phyloP scores from a whole-genome alignment of 1,140 invertebrate genomes.

The Neomicropteryx cornuta region DNA sequence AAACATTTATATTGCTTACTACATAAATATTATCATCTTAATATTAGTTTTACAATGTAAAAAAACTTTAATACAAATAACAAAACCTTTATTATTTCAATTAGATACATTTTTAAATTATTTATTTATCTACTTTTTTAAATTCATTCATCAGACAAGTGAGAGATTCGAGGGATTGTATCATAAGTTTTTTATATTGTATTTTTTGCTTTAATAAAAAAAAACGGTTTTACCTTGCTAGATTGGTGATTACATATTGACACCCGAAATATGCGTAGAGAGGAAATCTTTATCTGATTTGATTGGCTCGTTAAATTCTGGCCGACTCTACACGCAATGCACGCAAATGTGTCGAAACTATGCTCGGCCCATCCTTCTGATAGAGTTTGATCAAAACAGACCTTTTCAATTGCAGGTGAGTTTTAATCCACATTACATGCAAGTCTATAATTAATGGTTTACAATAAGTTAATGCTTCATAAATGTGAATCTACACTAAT shows the following conservation, averaged over 20 bases:
- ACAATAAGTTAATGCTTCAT: no score
- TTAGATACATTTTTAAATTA: no score
- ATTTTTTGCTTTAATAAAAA: not conserved
- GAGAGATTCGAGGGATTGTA: no score
- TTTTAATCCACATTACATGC: no score
- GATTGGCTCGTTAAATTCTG: constrained; percentile 90
- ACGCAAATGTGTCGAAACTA: constrained; percentile 84
- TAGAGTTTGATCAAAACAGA: constrained; percentile 94
- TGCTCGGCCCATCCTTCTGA: constrained; percentile 81
- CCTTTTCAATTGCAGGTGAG: constrained; percentile 78
- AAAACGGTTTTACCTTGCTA: constrained; percentile 19
- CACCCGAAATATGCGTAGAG: constrained; percentile 93
- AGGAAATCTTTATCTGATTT: constrained; percentile 96
- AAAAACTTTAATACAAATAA: no score
- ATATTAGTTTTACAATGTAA: no score
- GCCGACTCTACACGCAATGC: constrained; percentile 91
- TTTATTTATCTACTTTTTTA: no score
- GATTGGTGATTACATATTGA: constrained; percentile 97
- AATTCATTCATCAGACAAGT: no score
- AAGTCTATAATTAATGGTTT: no score
- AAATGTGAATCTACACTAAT: no score
- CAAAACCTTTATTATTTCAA: no score
- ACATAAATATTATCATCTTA: constrained; percentile 4
- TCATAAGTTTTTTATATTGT: constrained; percentile 3
- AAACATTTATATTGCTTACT: not conserved